These are phyloP conservation scores for Leistus spinibarbis DNA, from an alignment of 2,888 invertebrate genomes.

Conservation along the genomic window DNA sequence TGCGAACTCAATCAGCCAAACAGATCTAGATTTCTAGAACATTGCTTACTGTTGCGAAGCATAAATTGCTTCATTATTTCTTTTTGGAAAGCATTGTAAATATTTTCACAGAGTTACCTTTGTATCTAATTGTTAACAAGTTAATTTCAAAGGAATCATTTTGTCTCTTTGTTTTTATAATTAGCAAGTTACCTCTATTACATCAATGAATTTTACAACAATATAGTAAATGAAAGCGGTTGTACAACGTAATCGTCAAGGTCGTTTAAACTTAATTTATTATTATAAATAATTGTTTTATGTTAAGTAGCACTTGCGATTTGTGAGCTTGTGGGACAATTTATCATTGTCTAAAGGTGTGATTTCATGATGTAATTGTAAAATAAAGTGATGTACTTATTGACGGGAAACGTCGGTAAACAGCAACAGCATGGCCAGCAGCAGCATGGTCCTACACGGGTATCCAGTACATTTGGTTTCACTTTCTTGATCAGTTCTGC, in stretches of 20 bases:
- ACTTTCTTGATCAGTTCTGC: conserved; percentile 64
- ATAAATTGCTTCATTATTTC: background rate
- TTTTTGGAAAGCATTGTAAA: background rate
- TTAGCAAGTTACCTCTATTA: background rate
- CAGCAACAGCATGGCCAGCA: conserved; percentile 72
- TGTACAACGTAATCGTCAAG: background rate
- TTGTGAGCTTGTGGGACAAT: too few relatives aligned
- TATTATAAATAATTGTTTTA: background rate
- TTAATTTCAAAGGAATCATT: background rate
- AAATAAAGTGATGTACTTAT: conserved; percentile 61
- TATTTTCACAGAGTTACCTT: background rate
- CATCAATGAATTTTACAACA: background rate
- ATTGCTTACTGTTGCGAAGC: background rate
- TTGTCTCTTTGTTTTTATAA: background rate
- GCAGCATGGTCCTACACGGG: conserved; percentile 72
- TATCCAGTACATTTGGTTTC: conserved; percentile 64
- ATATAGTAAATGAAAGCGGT: background rate
- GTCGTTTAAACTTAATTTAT: background rate
- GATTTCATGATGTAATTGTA: background rate
- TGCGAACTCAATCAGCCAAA: background rate
- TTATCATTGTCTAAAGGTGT: too few relatives aligned
- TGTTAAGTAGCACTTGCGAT: background rate
- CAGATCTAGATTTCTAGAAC: background rate
- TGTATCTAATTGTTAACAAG: background rate
- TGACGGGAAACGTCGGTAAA: conserved; percentile 63